Evolutionary conservation across 2,888 invertebrate genomes (phyloP), one percentile per base, ranked within the genome.

Genomic region (Scrobipalpa costella): DNA sequence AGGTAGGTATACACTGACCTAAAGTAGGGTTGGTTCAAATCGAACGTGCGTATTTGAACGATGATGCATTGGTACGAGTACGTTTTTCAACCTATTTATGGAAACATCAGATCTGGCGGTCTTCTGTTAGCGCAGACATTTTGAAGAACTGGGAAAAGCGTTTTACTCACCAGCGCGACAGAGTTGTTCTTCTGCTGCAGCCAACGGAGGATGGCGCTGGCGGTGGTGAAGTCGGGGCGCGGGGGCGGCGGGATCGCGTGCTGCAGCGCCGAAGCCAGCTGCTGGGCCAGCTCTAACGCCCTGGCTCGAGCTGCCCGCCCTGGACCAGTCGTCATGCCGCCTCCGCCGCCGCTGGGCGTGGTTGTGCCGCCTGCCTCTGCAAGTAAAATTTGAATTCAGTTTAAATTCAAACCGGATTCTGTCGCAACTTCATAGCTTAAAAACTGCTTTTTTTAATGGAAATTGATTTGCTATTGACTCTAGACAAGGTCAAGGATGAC

Each of bases 161-260:
- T n/a, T n/a, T n/a, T 7, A 84, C 89, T 89, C 67, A 91, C 91
- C 66, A 90, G 79, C 17, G 88, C 86, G 13, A 88, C 85, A 1
- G 86, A 81, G 73, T 89, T 90, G 75, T 90, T 90, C 77, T 90
- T 90, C 75, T 90, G 93, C 74, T 93, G 93, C 70, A 95, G 88
- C 95, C 95, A 95, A 63, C 94, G 90, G 64, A 94, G 81, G 68
- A 95, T 93, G 67, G 94, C 92, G 80, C 94, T 94, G 70, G 93
- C 92, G 61, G 94, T 93, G 73, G 93, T 92, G 76, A 93, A 92
- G 81, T 95, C 95, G 0, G 95, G 95, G 8, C 93, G 88, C 17
- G 94, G 93, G 6, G 94, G 94, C 58, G 93, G 93, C 57, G 93
- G 92, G 40, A 94, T 91, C 21, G 94, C 92, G 74, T 93, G 94